Base-by-base conservation (phyloP, 2,113 vertebrate species). In the Nyctereutes procyonoides region DNA sequence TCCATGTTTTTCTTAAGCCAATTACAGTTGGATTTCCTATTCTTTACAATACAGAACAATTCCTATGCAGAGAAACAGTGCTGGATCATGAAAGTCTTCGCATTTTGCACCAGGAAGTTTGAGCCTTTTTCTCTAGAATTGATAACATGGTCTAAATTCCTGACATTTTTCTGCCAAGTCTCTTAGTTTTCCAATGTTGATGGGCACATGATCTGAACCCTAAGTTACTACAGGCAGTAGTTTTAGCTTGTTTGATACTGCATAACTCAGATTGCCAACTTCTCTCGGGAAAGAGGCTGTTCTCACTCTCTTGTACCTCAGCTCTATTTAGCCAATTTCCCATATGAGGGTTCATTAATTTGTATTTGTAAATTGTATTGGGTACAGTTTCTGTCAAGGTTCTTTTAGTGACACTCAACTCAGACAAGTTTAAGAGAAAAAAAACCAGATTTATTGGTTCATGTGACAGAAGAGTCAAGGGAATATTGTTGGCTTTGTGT, bases 121-220 rank as follows among this genome's bases (percentile, higher is more conserved):
- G 63, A 71, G 71, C 62, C 55, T 62, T 79, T 43, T 79, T n/a
- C 26, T 89, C 26, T n/a, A n/a, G 43, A 32, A 26, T 79, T 85
- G 95, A 90, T 79, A 90, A 79, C 15, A 28, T 82, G 67, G 35
- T 88, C 48, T 82, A 35, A 82, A 93, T 67, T 58, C 53, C 58
- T 79, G 53, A 53, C 71, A 69, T 89, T 89, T 89, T 88, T 16
- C 79, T 88, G 14, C 17, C 14, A 82, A 32, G 35, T 85, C 79
- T 84, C 32, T 8, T 63, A 85, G 0, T 79, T 80, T 69, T 84
- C 62, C 35, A 22, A 0, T 85, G 20, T 62, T 62, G 62, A 28
- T 71, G 26, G 53, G 26, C 53, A 32, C 51, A 48, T 32, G 60
- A 60, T 89, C 38, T 76, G 80, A 93, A 83, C 79, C 30, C 38